A percentile compares a stretch with the other conserved stretches of the same genome.
Evolutionary conservation across 2,113 vertebrate genomes (phyloP).

Genomic region (Hyaena hyaena): DNA sequence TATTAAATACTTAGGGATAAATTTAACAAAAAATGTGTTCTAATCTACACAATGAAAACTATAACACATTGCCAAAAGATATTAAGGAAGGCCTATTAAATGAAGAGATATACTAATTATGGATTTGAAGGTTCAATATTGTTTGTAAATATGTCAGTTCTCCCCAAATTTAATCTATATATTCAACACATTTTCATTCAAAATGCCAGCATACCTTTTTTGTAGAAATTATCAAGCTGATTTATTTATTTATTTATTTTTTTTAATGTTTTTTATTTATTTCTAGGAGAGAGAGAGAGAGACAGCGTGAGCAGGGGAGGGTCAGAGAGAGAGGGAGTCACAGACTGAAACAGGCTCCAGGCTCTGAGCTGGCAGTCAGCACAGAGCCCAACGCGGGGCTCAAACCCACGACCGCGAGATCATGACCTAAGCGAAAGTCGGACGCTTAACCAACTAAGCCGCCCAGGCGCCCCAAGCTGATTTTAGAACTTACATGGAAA

Average conservation of each 20-base stretch:
- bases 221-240: not conserved
- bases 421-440: too few species aligned
- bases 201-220: not conserved
- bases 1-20: not conserved
- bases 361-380: too few species aligned
- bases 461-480: not conserved
- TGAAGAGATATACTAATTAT: not conserved
- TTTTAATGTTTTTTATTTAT: too few species aligned
- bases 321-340: too few species aligned
- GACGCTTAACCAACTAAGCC: too few species aligned
- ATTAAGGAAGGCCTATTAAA: not conserved
- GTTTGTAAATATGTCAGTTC: not conserved
- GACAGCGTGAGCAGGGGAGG: too few species aligned
- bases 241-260: not conserved
- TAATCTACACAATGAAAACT: not conserved
- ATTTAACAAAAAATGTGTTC: not conserved
- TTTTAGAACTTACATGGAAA: not conserved
- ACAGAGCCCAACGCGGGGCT: too few species aligned
- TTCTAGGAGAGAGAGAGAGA: too few species aligned
- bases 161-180: not conserved
- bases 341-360: too few species aligned
- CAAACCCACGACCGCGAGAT: too few species aligned
- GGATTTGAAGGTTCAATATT: not conserved
- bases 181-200: not conserved
- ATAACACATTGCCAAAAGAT: not conserved